Percentiles rank a stretch among this genome's conserved stretches.
Evolutionary conservation across 2,797 vertebrate genomes (phyloP).

Genomic region (Xyrichtys novacula): DNA sequence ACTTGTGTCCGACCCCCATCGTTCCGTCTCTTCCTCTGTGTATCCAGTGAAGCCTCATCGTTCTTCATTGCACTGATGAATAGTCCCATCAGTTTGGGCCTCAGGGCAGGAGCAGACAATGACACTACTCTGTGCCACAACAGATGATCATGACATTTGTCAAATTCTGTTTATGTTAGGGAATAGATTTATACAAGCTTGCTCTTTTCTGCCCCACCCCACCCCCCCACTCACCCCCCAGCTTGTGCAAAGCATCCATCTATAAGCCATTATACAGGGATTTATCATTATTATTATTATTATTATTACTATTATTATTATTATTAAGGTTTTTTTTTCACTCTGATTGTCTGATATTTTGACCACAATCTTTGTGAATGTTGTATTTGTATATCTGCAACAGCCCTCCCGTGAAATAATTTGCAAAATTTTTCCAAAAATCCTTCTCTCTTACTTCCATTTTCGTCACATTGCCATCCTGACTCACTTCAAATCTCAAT

Average conservation of each 20-base stretch:
- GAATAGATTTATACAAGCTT: conserved; percentile 81
- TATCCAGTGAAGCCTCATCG: conserved; percentile 72
- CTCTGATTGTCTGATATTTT: conserved; percentile 2
- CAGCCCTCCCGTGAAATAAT: conserved; percentile 7
- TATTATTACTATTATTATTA: too few species aligned
- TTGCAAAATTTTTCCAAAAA: conserved; percentile 14
- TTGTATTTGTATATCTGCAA: conserved; percentile 14
- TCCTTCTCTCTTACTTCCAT: conserved; percentile 30
- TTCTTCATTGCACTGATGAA: conserved; percentile 84
- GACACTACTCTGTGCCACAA: conserved; percentile 81
- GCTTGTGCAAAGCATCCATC: conserved; percentile 16
- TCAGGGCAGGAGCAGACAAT: conserved; percentile 78
- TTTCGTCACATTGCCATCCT: conserved; percentile 36
- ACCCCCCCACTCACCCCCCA: too few species aligned
- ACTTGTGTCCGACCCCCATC: conserved; percentile 50
- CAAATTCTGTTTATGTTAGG: conserved; percentile 84
- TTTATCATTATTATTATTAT: conserved; percentile 6
- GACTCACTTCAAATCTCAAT: conserved; percentile 54
- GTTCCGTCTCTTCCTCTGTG: conserved; percentile 33
- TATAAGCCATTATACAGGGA: conserved; percentile 30
- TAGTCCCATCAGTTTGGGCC: conserved; percentile 79
- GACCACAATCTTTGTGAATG: conserved; percentile 4
- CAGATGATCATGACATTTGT: conserved; percentile 86
- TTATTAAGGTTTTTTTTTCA: too few species aligned
- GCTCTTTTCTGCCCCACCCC: conserved; percentile 21